Conservation (phyloP, 2,113 vertebrate genomes). For the Egretta garzetta region DNA sequence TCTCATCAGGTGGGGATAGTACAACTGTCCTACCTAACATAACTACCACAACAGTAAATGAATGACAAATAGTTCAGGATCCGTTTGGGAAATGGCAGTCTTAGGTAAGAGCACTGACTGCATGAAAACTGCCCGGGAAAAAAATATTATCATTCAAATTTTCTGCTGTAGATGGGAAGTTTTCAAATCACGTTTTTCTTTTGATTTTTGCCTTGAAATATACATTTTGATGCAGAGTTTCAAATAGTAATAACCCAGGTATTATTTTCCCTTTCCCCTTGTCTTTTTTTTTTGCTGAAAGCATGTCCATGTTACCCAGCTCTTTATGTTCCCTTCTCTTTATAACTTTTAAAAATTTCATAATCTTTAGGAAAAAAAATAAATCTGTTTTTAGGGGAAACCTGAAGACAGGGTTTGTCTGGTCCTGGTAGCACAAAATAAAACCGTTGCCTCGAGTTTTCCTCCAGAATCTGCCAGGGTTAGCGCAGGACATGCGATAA, state of each 20-base stretch:
- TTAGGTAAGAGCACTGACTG: neutral
- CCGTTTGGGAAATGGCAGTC: neutral
- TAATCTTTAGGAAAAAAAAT: neutral
- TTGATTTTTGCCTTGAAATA: neutral
- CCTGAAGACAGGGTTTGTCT: fast-evolving
- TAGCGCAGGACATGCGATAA: neutral
- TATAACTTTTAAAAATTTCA: neutral
- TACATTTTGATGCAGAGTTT: neutral
- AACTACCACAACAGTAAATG: neutral
- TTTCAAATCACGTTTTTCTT: neutral
- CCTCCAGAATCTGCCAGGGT: neutral
- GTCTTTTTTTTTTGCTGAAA: neutral
- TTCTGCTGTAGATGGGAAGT: neutral
- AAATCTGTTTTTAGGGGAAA: neutral
- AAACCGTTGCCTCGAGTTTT: neutral
- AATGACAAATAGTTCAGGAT: neutral
- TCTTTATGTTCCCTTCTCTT: neutral
- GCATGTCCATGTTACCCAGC: neutral
- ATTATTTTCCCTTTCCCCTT: neutral
- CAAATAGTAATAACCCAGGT: neutral
- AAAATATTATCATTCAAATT: neutral
- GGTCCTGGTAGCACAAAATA: neutral
- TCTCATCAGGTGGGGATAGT: neutral
- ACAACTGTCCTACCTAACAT: neutral
- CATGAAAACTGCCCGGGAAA: neutral